These are phyloP conservation scores for Chrysaora quinquecirrha DNA, from an alignment of 30 jellyfish, hydroid and myxozoan genomes.

Conservation along the genomic window DNA sequence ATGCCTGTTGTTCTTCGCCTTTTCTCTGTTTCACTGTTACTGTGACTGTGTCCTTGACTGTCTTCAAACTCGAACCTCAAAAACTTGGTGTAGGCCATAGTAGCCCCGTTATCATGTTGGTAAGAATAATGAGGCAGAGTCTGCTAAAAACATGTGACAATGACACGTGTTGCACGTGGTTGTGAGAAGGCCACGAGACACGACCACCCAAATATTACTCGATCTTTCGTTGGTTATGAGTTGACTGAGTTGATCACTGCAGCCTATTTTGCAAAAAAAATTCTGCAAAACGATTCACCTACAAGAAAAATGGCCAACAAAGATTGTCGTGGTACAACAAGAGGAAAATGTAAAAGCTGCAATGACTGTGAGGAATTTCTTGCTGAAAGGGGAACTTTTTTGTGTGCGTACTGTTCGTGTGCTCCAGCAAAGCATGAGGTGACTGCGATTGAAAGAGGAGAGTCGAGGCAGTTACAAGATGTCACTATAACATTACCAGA, in stretches of 20 bases:
- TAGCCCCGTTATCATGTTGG: too few species aligned
- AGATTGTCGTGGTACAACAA: constrained; percentile 32
- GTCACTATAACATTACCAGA: not conserved
- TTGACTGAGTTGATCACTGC: not conserved
- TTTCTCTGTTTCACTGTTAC: too few species aligned
- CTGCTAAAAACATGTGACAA: not conserved
- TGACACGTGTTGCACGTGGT: not conserved
- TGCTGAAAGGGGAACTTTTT: constrained; percentile 23
- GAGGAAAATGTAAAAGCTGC: constrained; percentile 16
- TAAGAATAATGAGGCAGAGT: too few species aligned
- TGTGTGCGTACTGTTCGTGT: constrained; percentile 32
- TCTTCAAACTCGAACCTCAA: too few species aligned
- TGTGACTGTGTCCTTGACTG: too few species aligned
- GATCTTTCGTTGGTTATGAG: too few species aligned
- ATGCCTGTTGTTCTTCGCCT: too few species aligned
- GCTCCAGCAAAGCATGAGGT: constrained; percentile 22
- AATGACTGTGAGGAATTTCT: constrained; percentile 17
- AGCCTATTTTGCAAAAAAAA: not conserved
- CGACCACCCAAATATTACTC: not conserved
- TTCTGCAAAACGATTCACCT: not conserved
- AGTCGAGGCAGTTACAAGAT: not conserved
- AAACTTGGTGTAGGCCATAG: too few species aligned
- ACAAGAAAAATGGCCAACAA: constrained; percentile 1
- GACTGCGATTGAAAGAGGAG: not conserved
- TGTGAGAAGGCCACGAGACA: not conserved